Evolutionary conservation across 2,888 invertebrate species (phyloP).

Genomic region (Abscondita cerata): DNA sequence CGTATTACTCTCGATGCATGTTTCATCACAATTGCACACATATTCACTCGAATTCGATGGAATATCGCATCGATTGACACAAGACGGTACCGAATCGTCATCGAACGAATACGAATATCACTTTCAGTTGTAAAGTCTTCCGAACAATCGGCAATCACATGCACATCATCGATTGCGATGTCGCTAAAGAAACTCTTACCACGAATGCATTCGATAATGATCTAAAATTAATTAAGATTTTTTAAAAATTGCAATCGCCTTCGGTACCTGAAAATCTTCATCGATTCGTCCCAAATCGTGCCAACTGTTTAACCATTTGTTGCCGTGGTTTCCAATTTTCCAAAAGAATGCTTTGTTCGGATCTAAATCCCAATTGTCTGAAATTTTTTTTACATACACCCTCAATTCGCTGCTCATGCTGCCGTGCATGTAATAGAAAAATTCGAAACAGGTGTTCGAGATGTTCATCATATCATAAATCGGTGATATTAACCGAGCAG

Average conservation of each 20-base stretch:
- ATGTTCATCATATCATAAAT: conserved; percentile 59
- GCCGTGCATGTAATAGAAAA: conserved; percentile 85
- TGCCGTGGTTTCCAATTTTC: conserved; percentile 72
- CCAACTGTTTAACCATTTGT: conserved; percentile 69
- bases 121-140: conserved; percentile 51
- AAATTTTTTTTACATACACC: conserved; percentile 61
- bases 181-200: conserved; percentile 75
- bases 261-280: conserved; percentile 65
- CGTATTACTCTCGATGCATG: conserved; percentile 62
- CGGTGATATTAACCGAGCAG: conserved; percentile 77
- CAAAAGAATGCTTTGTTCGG: conserved; percentile 66
- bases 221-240: conserved; percentile 63
- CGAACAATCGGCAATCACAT: conserved; percentile 66
- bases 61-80: conserved; percentile 60
- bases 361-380: conserved; percentile 55
- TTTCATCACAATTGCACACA: conserved; percentile 66
- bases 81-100: conserved; percentile 56
- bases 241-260: conserved; percentile 39
- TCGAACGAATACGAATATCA: conserved; percentile 12
- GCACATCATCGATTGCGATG: conserved; percentile 82
- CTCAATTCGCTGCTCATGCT: conserved; percentile 64
- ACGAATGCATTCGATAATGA: conserved; percentile 77
- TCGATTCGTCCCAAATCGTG: conserved; percentile 57
- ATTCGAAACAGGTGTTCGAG: conserved; percentile 65
- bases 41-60: conserved; percentile 34